Evolutionary conservation across 2,113 vertebrate species (phyloP).

Genomic region (Carassius carassius): DNA sequence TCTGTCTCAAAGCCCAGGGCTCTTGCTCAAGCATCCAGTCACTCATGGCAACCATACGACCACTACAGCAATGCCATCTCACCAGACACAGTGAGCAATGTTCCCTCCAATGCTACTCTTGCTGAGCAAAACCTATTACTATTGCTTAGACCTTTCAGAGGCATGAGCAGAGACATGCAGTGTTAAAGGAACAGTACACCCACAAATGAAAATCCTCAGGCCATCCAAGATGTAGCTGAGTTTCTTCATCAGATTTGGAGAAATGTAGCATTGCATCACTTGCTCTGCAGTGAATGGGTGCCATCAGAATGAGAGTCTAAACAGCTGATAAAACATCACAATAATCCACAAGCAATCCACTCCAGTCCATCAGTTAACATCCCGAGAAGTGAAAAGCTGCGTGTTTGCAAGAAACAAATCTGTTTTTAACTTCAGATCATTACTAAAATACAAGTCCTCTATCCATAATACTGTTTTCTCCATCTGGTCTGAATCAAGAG

Average conservation of each 20-base stretch:
- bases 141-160: not conserved
- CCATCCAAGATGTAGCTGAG: not conserved
- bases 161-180: not conserved
- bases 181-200: not conserved
- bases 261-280: not conserved
- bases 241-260: not conserved
- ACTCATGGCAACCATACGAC: not conserved
- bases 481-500: not conserved
- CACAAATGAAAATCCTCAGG: not conserved
- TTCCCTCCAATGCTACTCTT: not conserved
- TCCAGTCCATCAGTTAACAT: not conserved
- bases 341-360: not conserved
- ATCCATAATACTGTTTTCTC: too few relatives aligned
- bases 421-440: too few relatives aligned
- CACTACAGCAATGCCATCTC: not conserved
- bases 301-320: not conserved
- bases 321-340: not conserved
- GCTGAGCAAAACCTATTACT: not conserved
- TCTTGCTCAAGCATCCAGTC: not conserved
- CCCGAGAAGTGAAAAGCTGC: accelerated
- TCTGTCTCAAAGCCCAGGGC: not conserved
- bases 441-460: not conserved
- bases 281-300: not conserved
- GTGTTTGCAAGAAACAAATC: not conserved
- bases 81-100: not conserved